Percentiles rank a stretch among this genome's conserved stretches.
Evolutionary conservation across 2,888 invertebrate species (phyloP).

Genomic region (Hirtodrosophila alboralis): DNA sequence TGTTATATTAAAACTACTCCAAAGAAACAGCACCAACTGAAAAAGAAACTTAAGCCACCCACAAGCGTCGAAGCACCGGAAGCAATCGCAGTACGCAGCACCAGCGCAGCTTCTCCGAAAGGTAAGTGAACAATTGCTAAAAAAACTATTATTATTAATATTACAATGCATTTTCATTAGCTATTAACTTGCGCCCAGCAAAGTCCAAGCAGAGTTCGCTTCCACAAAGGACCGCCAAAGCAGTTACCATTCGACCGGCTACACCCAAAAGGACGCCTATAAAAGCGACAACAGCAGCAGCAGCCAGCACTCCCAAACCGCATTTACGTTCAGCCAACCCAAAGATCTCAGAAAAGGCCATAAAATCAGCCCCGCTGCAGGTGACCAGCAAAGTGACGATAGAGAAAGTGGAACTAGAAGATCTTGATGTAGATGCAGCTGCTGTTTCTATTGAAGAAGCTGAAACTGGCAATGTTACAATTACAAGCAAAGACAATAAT

Average conservation of each 20-base stretch:
- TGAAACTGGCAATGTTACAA: neutral
- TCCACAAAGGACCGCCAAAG: slow-evolving; percentile 83
- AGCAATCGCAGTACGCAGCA: slow-evolving; percentile 25
- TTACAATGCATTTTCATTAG: slow-evolving; percentile 13
- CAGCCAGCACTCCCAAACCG: slow-evolving; percentile 8
- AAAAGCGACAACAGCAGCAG: slow-evolving; percentile 11
- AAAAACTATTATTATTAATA: neutral
- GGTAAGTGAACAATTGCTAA: slow-evolving; percentile 14
- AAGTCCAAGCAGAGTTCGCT: slow-evolving; percentile 16
- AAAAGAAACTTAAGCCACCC: slow-evolving; percentile 37
- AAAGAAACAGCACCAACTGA: slow-evolving; percentile 78
- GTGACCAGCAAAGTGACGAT: slow-evolving; percentile 6
- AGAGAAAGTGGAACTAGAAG: slow-evolving; percentile 37
- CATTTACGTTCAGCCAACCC: slow-evolving; percentile 30
- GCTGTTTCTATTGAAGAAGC: slow-evolving; percentile 1
- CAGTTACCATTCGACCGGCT: slow-evolving; percentile 48
- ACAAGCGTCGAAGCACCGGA: neutral
- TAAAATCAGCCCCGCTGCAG: slow-evolving; percentile 7
- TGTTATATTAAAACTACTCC: slow-evolving; percentile 92
- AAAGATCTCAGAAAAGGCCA: neutral
- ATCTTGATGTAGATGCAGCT: slow-evolving; percentile 52
- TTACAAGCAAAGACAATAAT: slow-evolving; percentile 2
- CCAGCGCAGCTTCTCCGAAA: slow-evolving; percentile 33
- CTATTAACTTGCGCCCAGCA: slow-evolving; percentile 64
- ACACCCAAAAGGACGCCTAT: slow-evolving; percentile 30